Evolutionary conservation across 2,888 invertebrate species (phyloP).

Genomic region (Nysson spinosus): DNA sequence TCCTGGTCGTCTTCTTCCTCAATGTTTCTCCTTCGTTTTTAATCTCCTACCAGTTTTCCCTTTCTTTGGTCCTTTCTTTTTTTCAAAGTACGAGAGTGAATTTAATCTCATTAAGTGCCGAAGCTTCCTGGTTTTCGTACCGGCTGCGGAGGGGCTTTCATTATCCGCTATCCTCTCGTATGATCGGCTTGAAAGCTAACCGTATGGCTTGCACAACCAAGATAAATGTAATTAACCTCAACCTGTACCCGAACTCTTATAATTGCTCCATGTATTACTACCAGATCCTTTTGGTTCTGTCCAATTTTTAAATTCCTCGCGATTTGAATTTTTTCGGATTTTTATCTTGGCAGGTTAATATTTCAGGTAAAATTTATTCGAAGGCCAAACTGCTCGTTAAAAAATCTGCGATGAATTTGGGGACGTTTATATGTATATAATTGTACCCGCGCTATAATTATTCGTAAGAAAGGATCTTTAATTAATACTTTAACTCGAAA

Average conservation of each 20-base stretch:
- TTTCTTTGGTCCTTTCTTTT: conserved; percentile 23
- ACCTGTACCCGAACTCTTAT: conserved; percentile 65
- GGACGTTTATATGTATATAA: too few relatives aligned
- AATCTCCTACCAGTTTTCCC: conserved; percentile 2
- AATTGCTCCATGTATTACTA: conserved; percentile 67
- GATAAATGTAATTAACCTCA: conserved; percentile 68
- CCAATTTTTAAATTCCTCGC: too few relatives aligned
- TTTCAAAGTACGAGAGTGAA: conserved; percentile 57
- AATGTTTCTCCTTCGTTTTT: neutral
- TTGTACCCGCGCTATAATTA: too few relatives aligned
- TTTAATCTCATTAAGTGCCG: conserved; percentile 70
- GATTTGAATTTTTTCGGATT: neutral
- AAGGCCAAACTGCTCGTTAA: neutral
- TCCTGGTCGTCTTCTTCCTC: neutral
- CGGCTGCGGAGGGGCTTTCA: conserved; percentile 50
- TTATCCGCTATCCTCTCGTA: conserved; percentile 59
- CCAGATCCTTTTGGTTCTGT: too few relatives aligned
- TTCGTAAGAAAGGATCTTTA: too few relatives aligned
- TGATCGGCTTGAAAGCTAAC: conserved; percentile 58
- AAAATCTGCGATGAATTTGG: too few relatives aligned
- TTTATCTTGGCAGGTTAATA: neutral
- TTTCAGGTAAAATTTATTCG: neutral
- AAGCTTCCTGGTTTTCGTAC: conserved; percentile 54
- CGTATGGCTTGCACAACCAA: conserved; percentile 27
- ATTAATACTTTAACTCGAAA: too few relatives aligned